Conservation (phyloP, 2,888 invertebrate genomes). For the Melolontha melolontha region DNA sequence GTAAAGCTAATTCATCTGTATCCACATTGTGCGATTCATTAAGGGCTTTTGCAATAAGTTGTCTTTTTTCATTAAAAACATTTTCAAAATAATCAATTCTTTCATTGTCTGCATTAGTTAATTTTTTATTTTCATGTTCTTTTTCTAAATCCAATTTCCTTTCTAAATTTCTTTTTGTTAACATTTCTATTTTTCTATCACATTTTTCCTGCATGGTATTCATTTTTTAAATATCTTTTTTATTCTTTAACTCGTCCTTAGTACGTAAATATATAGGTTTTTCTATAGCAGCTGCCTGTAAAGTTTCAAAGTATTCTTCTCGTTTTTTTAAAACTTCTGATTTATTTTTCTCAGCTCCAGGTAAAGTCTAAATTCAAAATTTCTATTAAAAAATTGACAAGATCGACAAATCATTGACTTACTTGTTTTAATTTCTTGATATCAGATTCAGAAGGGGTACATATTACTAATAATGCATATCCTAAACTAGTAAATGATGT, state of each 20-base stretch:
- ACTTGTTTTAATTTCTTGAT: conserved; percentile 53
- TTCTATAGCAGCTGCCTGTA: conserved; percentile 66
- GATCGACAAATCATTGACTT: conserved; percentile 36
- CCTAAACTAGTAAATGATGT: conserved; percentile 72
- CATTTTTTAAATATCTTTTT: conserved; percentile 25
- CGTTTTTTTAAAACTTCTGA: conserved; percentile 55
- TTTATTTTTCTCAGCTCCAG: conserved; percentile 52
- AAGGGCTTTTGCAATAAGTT: conserved; percentile 74
- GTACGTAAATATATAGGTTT: conserved; percentile 41
- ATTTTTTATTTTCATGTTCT: conserved; percentile 74
- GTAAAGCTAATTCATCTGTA: conserved; percentile 67
- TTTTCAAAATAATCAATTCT: conserved; percentile 79
- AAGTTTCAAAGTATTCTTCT: conserved; percentile 61
- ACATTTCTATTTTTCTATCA: conserved; percentile 64
- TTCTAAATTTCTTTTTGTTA: conserved; percentile 72
- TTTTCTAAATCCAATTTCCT: conserved; percentile 75
- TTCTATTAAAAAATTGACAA: conserved; percentile 20
- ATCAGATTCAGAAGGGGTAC: conserved; percentile 66
- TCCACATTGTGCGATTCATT: conserved; percentile 65
- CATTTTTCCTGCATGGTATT: conserved; percentile 57
- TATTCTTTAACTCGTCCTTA: conserved; percentile 31
- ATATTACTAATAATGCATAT: conserved; percentile 71
- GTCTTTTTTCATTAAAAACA: conserved; percentile 75
- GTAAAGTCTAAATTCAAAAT: conserved; percentile 29
- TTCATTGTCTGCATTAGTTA: conserved; percentile 73